Evolutionary conservation across 2,113 vertebrate species (phyloP).

Genomic region (Amazona vittata): DNA sequence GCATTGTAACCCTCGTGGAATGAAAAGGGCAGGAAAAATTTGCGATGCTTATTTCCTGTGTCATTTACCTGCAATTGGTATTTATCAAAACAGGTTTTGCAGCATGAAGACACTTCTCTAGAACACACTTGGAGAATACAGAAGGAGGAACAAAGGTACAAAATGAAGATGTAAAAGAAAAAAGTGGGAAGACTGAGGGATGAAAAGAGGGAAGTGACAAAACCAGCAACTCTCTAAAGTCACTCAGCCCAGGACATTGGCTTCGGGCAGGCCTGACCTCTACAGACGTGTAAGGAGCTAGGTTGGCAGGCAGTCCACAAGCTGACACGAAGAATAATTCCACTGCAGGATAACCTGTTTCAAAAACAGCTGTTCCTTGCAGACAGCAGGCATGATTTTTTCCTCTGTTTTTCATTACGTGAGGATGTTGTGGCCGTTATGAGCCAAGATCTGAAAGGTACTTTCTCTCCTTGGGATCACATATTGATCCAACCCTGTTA

Average conservation of each 20-base stretch:
- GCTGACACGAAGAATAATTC: not conserved
- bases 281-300: not conserved
- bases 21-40: constrained; percentile 46
- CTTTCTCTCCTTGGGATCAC: not conserved
- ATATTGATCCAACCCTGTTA: not conserved
- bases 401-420: not conserved
- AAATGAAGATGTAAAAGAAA: not conserved
- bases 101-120: constrained; percentile 49
- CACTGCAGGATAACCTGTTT: not conserved
- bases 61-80: constrained; percentile 23
- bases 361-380: not conserved
- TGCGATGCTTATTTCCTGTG: constrained; percentile 24
- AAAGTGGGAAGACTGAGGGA: not conserved
- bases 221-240: not conserved
- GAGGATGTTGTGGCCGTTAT: not conserved
- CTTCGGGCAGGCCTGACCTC: not conserved
- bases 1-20: not conserved
- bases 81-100: constrained; percentile 47
- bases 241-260: not conserved
- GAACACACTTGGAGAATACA: not conserved
- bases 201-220: not conserved
- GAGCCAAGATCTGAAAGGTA: not conserved
- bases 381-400: not conserved
- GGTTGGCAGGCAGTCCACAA: not conserved
- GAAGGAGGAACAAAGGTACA: not conserved